phyloP scores from a whole-genome alignment of 2,888 invertebrate genomes.

The Nomada lathburiana region DNA sequence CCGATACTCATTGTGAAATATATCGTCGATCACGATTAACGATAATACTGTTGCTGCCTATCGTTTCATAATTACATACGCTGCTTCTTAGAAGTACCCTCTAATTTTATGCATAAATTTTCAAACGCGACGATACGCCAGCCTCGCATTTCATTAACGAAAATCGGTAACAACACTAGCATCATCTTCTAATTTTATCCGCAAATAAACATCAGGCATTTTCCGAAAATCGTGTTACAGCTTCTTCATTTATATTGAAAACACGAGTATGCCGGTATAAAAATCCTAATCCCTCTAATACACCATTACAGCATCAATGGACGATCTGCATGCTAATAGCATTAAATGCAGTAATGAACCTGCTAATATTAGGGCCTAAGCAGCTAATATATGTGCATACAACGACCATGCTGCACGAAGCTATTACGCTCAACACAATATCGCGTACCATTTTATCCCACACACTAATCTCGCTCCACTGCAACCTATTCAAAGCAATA shows the following conservation, averaged over 20 bases:
- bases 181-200: no score
- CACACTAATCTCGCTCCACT: background rate
- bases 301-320: background rate
- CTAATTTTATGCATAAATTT: background rate
- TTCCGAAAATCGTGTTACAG: background rate
- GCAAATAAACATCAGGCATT: background rate
- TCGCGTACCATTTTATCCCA: background rate
- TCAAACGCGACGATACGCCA: background rate
- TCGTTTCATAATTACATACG: background rate
- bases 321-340: background rate
- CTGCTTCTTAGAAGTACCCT: background rate
- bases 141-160: no score
- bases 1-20: slow-evolving; percentile 3
- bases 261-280: no score
- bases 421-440: background rate
- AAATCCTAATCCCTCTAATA: background rate
- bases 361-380: background rate
- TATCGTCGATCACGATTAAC: background rate
- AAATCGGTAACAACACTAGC: no score
- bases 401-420: background rate
- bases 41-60: background rate
- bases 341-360: background rate
- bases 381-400: background rate
- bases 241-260: background rate
- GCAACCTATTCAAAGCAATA: background rate